phyloP scores from a whole-genome alignment of 2,797 vertebrate species.

The Alcedo quadribrachys region DNA sequence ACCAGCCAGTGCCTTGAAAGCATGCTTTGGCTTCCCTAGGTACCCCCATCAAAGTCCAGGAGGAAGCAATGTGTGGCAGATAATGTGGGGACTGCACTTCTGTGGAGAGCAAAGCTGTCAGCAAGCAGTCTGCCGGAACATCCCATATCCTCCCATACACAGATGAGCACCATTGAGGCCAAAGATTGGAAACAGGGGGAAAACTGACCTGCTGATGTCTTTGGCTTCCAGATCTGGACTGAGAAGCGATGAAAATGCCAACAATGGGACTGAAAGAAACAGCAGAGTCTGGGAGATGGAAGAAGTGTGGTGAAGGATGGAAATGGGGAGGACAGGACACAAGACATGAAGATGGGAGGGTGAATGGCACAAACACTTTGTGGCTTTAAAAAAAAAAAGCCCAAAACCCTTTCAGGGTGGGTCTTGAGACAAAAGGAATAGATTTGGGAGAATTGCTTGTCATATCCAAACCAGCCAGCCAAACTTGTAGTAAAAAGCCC shows the following conservation, averaged over 20 bases:
- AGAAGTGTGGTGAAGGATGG: rapidly evolving
- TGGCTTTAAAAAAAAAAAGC: not conserved
- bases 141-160: not conserved
- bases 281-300: not conserved
- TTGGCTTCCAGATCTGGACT: not conserved
- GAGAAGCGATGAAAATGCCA: not conserved
- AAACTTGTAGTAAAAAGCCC: not conserved
- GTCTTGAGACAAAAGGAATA: not conserved
- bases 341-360: not conserved
- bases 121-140: not conserved
- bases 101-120: not conserved
- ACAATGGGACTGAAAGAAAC: not conserved
- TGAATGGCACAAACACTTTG: not conserved
- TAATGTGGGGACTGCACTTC: rapidly evolving
- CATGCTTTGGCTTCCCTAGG: not conserved
- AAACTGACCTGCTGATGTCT: not conserved
- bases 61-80: not conserved
- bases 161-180: rapidly evolving
- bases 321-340: rapidly evolving
- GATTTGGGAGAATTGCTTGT: not conserved
- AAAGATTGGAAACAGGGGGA: not conserved
- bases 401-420: rapidly evolving
- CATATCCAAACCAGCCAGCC: not conserved
- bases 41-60: not conserved
- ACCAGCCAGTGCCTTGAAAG: not conserved